Evolutionary conservation across 2,888 invertebrate genomes (phyloP), one percentile per base, ranked within the genome.

Genomic region (Xestia ashworthii): DNA sequence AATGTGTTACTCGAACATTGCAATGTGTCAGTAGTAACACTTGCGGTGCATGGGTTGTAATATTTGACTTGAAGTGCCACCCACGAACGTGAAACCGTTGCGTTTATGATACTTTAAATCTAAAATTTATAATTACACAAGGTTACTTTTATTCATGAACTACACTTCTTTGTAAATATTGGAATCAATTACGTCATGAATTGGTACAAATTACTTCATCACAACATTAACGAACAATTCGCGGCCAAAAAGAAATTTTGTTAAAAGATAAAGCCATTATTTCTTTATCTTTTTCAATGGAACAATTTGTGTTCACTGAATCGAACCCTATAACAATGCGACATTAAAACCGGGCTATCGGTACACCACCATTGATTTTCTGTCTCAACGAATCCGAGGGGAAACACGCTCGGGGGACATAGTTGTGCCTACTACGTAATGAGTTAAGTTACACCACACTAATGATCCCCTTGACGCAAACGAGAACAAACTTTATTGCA

Each of bases 281-380:
- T 50, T 76, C 11, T 65, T 70, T 66, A 76, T 76, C 22, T 55
- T 71, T 82, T 83, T 75, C 86, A 68, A 83, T 78, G 41, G 74
- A 64, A 65, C 60, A 50, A 83, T 71, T 72, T 55, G 64, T 84
- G 83, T 71, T 86, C 67, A 75, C 72, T 67, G 86, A 65, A 48
- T 75, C 55, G 70, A 62, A 67, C 44, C 72, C 74, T 41, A 65
- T 77, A 76, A 80, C 74, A 88, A 78, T 78, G 71, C 62, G 77
- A 82, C 84, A 79, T 88, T 88, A 88, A 86, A 86, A 88, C 85
- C 83, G 81, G 85, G 84, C 81, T 86, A 90, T 89, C 86, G 89
- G 86, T n/a, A n/a, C 89, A 84, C 84, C 84, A 83, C 87, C 91
- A 90, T 90, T 91, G 91, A 91, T 90, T 91, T 91, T 89, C 84